Conservation (phyloP, 2,888 invertebrate genomes). For the Autographa gamma region DNA sequence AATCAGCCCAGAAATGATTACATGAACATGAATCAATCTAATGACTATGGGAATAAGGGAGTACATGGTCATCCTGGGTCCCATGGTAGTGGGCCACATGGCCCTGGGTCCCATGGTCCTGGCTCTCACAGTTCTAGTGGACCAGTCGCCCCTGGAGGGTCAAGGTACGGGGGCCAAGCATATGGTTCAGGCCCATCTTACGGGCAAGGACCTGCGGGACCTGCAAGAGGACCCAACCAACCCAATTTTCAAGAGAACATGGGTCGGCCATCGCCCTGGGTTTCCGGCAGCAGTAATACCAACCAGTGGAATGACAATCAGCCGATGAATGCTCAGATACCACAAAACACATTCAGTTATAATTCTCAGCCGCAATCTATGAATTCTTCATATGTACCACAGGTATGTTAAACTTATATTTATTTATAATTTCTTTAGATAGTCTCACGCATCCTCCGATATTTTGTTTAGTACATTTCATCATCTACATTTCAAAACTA, state of each 20-base stretch:
- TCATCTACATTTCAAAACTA: not conserved
- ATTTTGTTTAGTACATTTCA: not conserved
- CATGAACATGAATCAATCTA: constrained; percentile 27
- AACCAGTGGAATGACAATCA: constrained; percentile 41
- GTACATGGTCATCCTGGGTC: constrained; percentile 19
- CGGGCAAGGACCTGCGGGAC: constrained; percentile 17
- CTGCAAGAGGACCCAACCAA: constrained; percentile 14
- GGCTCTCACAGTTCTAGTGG: constrained; percentile 19
- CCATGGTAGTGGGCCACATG: constrained; percentile 13
- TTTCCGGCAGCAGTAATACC: constrained; percentile 34
- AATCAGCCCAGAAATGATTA: constrained; percentile 58
- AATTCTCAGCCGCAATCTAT: constrained; percentile 36
- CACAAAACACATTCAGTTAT: constrained; percentile 54
- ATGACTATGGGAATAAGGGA: constrained; percentile 40
- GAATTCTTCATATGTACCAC: constrained; percentile 54
- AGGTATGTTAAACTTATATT: constrained; percentile 50
- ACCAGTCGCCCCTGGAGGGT: not conserved
- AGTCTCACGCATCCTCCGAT: not conserved
- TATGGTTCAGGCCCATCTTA: constrained; percentile 1
- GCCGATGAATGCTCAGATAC: constrained; percentile 38
- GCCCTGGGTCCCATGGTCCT: not conserved
- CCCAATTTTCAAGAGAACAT: constrained; percentile 20
- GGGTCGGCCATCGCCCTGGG: constrained; percentile 57
- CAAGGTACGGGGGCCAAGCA: constrained; percentile 8
- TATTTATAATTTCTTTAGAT: not conserved